Conservation (phyloP, 2,113 vertebrate species). For the Triplophysa rosa region DNA sequence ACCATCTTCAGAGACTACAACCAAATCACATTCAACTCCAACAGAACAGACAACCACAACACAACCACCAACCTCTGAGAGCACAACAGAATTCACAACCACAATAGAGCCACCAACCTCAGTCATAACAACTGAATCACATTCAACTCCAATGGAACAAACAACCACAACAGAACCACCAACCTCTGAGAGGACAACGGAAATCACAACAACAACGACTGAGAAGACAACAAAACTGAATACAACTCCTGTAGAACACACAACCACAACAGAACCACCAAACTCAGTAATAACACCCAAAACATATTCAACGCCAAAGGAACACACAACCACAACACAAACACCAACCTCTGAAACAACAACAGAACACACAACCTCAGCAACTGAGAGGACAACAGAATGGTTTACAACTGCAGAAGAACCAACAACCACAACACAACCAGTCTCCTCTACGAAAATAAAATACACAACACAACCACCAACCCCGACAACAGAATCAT, state of each 20-base stretch:
- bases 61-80: not conserved
- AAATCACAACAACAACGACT: not conserved
- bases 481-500: not conserved
- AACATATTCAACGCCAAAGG: constrained; percentile 1
- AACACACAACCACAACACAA: not conserved
- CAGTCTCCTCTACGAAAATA: too few relatives aligned
- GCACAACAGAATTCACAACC: not conserved
- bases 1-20: not conserved
- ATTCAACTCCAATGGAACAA: constrained; percentile 5
- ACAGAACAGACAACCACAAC: constrained; percentile 9
- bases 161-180: constrained; percentile 4
- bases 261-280: not conserved
- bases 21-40: not conserved
- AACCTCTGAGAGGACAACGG: constrained; percentile 3
- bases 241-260: not conserved
- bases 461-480: too few relatives aligned
- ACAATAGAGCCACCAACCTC: not conserved
- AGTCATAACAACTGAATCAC: not conserved
- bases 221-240: not conserved
- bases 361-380: not conserved
- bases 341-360: constrained; percentile 8
- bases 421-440: too few relatives aligned
- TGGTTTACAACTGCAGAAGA: too few relatives aligned
- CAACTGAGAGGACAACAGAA: too few relatives aligned
- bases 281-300: not conserved